Evolutionary conservation across 2,113 vertebrate species (phyloP).

Genomic region (Apodemus speciosus): DNA sequence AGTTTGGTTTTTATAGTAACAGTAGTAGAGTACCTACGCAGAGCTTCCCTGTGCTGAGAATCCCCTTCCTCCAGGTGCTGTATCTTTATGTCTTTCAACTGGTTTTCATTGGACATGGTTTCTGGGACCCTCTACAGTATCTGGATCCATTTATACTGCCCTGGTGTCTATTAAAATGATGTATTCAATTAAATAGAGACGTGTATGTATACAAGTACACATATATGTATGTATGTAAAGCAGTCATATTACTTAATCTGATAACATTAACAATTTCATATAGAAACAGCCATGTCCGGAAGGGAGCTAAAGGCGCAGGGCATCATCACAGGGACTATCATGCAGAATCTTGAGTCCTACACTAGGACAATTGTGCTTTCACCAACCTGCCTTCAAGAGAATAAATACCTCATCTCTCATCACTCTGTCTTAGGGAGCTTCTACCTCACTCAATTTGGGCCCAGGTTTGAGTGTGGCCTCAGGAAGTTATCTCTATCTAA

Average conservation of each 20-base stretch:
- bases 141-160: not conserved
- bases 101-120: constrained; percentile 52
- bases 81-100: constrained; percentile 18
- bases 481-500: not conserved
- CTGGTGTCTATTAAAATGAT: not conserved
- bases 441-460: not conserved
- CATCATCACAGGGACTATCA: not conserved
- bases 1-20: not conserved
- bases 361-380: not conserved
- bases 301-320: not conserved
- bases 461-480: not conserved
- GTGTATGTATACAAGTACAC: not conserved
- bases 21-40: not conserved
- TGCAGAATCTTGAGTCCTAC: not conserved
- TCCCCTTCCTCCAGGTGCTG: not conserved
- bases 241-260: not conserved
- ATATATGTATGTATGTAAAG: no score
- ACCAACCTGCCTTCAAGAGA: not conserved
- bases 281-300: not conserved
- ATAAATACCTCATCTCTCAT: not conserved
- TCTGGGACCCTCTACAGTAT: constrained; percentile 19
- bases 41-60: not conserved
- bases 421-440: not conserved
- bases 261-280: not conserved
- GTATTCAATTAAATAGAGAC: not conserved